phyloP scores from a whole-genome alignment of 2,888 invertebrate species.

The Heliconius ethilla region DNA sequence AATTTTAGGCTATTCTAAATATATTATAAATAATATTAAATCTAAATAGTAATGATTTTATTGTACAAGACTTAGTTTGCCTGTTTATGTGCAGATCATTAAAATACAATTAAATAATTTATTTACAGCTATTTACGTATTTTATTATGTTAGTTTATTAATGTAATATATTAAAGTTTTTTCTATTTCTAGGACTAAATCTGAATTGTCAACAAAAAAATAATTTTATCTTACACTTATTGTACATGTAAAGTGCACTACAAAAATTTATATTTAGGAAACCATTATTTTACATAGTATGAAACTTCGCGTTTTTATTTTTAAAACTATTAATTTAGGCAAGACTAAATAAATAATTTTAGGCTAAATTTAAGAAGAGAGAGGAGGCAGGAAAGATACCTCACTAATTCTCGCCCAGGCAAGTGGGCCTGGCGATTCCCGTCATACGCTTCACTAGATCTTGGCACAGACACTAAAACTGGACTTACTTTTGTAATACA shows the following conservation, averaged over 20 bases:
- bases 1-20: not conserved
- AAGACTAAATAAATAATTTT: no score
- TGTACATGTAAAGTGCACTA: no score
- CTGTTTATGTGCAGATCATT: not conserved
- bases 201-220: no score
- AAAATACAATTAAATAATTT: not conserved
- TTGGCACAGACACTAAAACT: conserved; percentile 35
- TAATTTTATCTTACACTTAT: no score
- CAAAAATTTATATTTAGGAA: no score
- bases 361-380: no score
- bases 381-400: conserved; percentile 57
- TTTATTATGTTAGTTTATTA: not conserved
- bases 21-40: not conserved
- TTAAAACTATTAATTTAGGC: no score
- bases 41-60: not conserved
- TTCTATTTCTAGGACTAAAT: not conserved
- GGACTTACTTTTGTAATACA: no score
- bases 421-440: conserved; percentile 69
- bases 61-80: not conserved
- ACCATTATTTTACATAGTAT: no score
- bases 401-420: conserved; percentile 68
- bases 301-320: no score
- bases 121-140: conserved; percentile 24
- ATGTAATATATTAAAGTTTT: not conserved
- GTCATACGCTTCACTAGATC: conserved; percentile 73